phyloP scores from a whole-genome alignment of 2,888 invertebrate species.

The Azorinus chamasolen region DNA sequence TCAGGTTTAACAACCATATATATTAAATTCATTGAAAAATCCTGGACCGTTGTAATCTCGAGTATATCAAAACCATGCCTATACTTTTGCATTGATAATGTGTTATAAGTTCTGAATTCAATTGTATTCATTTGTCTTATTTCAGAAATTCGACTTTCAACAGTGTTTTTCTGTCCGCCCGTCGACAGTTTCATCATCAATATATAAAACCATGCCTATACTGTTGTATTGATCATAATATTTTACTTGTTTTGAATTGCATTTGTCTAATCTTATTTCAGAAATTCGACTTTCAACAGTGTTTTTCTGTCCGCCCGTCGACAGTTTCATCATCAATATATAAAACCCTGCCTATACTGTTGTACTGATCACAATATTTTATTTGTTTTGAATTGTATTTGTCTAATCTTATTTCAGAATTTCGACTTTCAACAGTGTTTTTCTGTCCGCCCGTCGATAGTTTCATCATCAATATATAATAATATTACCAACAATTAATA shows the following conservation, averaged over 20 bases:
- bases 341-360: neutral
- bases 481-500: no score
- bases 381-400: no score
- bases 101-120: no score
- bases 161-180: conserved; percentile 19
- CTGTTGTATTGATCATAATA: neutral
- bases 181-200: conserved; percentile 4
- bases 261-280: no score
- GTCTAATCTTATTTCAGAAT: neutral
- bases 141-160: conserved; percentile 7
- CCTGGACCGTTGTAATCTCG: no score
- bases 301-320: conserved; percentile 21
- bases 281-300: conserved; percentile 9
- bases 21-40: no score
- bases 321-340: neutral
- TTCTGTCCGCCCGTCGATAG: conserved; percentile 17
- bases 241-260: no score
- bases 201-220: neutral
- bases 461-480: conserved; percentile 2
- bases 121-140: no score
- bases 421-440: conserved; percentile 9
- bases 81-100: no score
- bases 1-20: no score
- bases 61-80: no score
- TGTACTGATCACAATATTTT: neutral